Conservation (phyloP, 2,888 invertebrate genomes). For the Archips crataeganus region DNA sequence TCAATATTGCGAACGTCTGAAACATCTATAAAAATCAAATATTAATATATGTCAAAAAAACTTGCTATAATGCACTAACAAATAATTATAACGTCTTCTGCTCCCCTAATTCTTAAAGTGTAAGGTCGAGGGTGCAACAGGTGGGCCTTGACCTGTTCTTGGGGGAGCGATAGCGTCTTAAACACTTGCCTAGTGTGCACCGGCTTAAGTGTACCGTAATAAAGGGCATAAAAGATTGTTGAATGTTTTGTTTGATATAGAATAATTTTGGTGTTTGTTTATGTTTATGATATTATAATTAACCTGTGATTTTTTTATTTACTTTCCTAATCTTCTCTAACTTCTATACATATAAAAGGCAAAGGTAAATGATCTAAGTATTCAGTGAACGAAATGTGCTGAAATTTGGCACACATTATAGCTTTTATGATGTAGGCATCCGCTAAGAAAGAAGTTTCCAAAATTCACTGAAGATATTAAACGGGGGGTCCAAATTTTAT, state of each 20-base stretch:
- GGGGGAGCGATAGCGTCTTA: conserved; percentile 61
- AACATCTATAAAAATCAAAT: no score
- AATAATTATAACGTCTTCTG: conserved; percentile 14
- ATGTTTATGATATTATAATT: background rate
- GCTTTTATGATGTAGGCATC: no score
- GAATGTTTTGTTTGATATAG: no score
- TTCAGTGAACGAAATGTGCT: no score
- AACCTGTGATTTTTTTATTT: background rate
- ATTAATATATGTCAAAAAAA: no score
- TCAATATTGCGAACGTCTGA: no score
- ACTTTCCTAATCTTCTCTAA: background rate
- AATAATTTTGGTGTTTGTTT: background rate
- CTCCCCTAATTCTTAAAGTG: conserved; percentile 34
- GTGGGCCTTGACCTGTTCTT: conserved; percentile 81
- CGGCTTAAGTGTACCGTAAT: background rate
- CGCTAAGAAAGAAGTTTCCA: no score
- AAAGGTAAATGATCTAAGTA: no score
- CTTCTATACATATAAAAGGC: no score
- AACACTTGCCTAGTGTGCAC: conserved; percentile 31
- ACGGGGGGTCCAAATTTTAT: no score
- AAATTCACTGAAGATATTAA: no score
- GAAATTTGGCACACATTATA: no score
- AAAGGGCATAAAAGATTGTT: background rate
- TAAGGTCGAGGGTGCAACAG: conserved; percentile 65
- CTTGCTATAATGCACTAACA: background rate